A percentile compares a stretch with the other conserved stretches of the same genome.
These are phyloP conservation scores for Ardeotis arabs DNA, from an alignment of 2,113 vertebrate species.

Conservation along the genomic window DNA sequence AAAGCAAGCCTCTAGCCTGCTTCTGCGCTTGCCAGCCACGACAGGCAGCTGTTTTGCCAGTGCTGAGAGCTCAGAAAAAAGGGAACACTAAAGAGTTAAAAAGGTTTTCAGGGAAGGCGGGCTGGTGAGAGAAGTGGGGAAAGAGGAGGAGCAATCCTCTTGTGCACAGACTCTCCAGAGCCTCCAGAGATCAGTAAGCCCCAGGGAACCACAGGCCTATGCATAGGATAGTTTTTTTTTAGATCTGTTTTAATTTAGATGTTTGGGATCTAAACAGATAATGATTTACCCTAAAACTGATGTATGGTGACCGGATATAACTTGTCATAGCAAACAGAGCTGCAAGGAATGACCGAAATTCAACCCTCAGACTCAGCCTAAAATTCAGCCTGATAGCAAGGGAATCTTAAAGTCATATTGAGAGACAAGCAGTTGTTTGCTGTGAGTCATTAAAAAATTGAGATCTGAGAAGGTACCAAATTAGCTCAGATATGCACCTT, in stretches of 20 bases:
- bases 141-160: not conserved
- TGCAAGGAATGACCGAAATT: not conserved
- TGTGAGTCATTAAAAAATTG: constrained; percentile 8
- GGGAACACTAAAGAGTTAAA: not conserved
- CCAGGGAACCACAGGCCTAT: not conserved
- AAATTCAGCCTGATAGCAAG: not conserved
- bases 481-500: not conserved
- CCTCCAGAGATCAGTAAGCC: constrained; percentile 14
- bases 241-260: not conserved
- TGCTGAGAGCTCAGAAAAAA: not conserved
- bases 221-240: not conserved
- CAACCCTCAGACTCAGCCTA: not conserved
- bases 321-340: constrained; percentile 2
- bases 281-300: not conserved
- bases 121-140: not conserved
- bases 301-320: not conserved
- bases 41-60: not conserved
- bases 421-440: not conserved
- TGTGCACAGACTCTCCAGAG: not conserved
- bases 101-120: not conserved
- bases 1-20: not conserved
- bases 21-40: not conserved
- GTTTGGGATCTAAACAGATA: not conserved
- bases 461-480: not conserved
- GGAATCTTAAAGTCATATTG: not conserved